Conservation (phyloP, 2,113 vertebrate species). For the Boulengeromyrus knoepffleri region DNA sequence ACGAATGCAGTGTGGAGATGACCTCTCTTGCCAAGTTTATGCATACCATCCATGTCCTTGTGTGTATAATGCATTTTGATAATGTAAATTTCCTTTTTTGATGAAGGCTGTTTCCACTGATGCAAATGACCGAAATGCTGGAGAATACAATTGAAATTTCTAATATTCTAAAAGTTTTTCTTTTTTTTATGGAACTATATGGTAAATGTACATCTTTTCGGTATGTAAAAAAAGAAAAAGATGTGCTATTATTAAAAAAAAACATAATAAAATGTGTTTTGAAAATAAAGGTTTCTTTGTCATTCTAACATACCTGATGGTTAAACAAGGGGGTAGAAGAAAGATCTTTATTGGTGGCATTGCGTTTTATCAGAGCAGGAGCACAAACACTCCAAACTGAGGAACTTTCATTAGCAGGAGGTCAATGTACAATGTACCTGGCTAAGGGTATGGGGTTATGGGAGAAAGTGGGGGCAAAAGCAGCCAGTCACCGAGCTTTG, state of each 20-base stretch:
- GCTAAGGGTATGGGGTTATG: background rate
- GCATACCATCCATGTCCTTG: background rate
- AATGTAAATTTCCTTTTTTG: background rate
- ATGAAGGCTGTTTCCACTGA: background rate
- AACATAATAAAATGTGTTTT: slow-evolving; percentile 15
- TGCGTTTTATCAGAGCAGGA: background rate
- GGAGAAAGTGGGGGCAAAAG: background rate
- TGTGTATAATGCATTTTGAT: background rate
- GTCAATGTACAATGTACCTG: background rate
- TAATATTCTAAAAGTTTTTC: background rate
- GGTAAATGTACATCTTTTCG: background rate
- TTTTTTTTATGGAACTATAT: background rate
- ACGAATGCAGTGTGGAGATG: background rate
- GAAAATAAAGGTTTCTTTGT: background rate
- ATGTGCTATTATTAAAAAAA: background rate
- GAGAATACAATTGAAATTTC: background rate
- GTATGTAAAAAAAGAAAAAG: background rate
- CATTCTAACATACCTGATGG: background rate
- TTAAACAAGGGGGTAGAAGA: background rate
- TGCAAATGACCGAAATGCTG: background rate
- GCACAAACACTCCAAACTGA: background rate
- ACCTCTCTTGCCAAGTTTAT: background rate
- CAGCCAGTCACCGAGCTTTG: slow-evolving; percentile 37
- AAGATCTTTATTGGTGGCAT: background rate
- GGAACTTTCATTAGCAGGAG: background rate